phyloP scores from a whole-genome alignment of 2,797 vertebrate species.

The Adelosebastes latens region DNA sequence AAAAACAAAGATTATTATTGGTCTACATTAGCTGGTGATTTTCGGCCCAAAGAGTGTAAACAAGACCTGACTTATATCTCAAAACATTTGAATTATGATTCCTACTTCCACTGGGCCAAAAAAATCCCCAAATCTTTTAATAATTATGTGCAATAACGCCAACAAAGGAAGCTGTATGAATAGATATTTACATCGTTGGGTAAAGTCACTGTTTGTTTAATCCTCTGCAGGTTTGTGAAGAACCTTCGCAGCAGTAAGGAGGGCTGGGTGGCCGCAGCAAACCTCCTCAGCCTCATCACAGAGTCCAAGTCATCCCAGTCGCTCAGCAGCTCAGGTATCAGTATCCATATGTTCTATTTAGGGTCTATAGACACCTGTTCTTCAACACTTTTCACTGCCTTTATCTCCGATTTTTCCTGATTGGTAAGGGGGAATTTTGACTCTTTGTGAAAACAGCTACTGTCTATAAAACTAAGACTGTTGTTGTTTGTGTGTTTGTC shows the following conservation, averaged over 20 bases:
- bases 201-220: background rate
- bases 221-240: slow-evolving; percentile 88
- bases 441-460: background rate
- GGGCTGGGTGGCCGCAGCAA: slow-evolving; percentile 90
- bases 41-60: background rate
- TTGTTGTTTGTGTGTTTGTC: slow-evolving; percentile 33
- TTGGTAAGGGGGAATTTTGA: no score
- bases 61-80: background rate
- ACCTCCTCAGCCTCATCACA: slow-evolving; percentile 89
- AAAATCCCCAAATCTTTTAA: background rate
- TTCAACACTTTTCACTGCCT: background rate
- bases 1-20: no score
- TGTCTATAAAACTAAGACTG: background rate
- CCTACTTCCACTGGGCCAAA: background rate
- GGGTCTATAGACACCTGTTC: background rate
- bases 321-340: slow-evolving; percentile 91
- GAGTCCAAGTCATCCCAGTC: slow-evolving; percentile 91
- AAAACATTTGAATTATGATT: background rate
- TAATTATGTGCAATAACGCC: background rate
- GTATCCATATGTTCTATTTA: background rate
- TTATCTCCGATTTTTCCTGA: background rate
- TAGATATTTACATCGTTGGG: background rate
- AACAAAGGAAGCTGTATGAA: background rate
- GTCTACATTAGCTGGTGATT: no score
- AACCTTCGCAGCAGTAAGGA: slow-evolving; percentile 90